Base-by-base conservation (phyloP, 2,113 vertebrate genomes). In the Azemiops feae region DNA sequence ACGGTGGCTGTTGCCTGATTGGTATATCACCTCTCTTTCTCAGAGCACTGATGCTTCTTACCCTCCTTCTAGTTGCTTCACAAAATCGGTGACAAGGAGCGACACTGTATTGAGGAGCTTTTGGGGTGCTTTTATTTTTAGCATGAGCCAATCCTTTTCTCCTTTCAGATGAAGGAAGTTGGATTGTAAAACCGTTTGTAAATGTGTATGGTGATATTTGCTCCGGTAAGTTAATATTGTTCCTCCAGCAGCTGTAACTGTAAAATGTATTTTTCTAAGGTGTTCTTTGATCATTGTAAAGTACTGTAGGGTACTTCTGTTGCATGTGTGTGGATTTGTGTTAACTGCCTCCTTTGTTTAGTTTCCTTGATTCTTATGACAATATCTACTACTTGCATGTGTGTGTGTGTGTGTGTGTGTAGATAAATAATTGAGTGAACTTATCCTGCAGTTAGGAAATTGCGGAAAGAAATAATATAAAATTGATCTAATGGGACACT, bases 121-220 rank as follows among this genome's bases (percentile, higher is more conserved):
- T 93, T 95, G 95, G 95, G 95, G 96, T 96, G 96, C 96, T 96
- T 97, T 97, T 97, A 95, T 97, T 97, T 97, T 97, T 98, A 98
- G 97, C 97, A 98, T 98, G 97, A 98, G 96, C 98, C 97, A 97
- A 95, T 96, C 97, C 96, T 96, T 97, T 93, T 97, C 96, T 97
- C 96, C 96, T 98, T 98, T 98, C 97, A 97, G 96, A 97, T 97
- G 97, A 96, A 96, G 91, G 96, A 97, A 98, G 96, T 98, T 98
- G 98, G 98, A 98, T 97, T 98, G 97, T 97, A 98, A 97, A 98
- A 97, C 97, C 94, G 97, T 97, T 98, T 98, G 98, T 98, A 98
- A 98, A 99, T 99, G 98, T 99, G 98, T 98, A 99, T 99, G 98
- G 98, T 99, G 97, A 98, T 99, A 98, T 99, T 99, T 97, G 98